These are phyloP conservation scores for Gisinianus flammeolus DNA, from an alignment of 2,888 invertebrate genomes.

Conservation along the genomic window DNA sequence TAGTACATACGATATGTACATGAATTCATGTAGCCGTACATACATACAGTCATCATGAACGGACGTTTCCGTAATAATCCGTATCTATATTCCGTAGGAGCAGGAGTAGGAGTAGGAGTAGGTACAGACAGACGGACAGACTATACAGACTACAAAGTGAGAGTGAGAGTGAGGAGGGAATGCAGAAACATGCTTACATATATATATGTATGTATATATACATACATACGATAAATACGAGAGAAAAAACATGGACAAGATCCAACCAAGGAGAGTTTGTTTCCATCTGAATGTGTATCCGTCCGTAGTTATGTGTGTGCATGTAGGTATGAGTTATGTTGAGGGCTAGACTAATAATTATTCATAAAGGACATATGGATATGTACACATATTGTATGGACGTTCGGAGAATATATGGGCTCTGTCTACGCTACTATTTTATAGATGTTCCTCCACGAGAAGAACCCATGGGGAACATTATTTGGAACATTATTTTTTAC, in stretches of 20 bases:
- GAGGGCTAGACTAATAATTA: conserved; percentile 40
- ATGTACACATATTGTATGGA: conserved; percentile 19
- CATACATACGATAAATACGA: no score
- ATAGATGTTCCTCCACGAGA: conserved; percentile 38
- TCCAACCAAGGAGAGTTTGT: not conserved
- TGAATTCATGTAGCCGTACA: no score
- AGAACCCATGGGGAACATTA: conserved; percentile 49
- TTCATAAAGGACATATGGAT: conserved; percentile 41
- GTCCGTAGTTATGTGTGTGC: not conserved
- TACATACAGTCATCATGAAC: no score
- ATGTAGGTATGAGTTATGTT: conserved; percentile 33
- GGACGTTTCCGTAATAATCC: no score
- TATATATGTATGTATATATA: no score
- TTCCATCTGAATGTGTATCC: not conserved
- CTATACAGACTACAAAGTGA: no score
- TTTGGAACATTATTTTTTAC: conserved; percentile 52
- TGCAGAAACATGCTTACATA: no score
- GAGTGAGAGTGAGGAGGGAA: no score
- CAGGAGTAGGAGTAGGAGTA: no score
- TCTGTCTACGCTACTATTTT: conserved; percentile 50
- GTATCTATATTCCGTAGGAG: no score
- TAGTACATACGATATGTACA: no score
- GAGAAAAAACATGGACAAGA: not conserved
- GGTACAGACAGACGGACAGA: no score
- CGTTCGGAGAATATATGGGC: conserved; percentile 42